Conservation (phyloP, 2,888 invertebrate genomes). For the Toxonevra muliebris region DNA sequence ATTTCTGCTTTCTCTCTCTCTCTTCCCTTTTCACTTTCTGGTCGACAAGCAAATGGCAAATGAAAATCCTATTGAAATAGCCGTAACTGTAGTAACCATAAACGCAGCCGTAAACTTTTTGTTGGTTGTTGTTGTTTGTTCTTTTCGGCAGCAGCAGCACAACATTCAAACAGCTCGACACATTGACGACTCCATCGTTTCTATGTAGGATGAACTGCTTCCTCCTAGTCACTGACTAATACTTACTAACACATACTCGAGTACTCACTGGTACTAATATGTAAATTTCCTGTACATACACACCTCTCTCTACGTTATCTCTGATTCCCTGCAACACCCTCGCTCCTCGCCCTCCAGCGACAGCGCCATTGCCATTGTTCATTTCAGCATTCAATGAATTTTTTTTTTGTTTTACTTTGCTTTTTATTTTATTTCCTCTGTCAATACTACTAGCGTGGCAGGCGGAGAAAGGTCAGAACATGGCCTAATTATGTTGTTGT, state of each 20-base stretch:
- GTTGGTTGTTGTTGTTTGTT: no score
- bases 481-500: slow-evolving; percentile 18
- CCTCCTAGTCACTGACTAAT: background rate
- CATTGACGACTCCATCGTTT: background rate
- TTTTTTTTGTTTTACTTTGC: no score
- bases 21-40: background rate
- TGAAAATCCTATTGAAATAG: no score
- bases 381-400: background rate
- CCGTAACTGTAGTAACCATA: no score
- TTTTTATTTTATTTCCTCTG: slow-evolving; percentile 4
- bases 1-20: background rate
- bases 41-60: no score
- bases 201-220: background rate
- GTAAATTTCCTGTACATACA: background rate
- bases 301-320: no score
- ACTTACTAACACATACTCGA: background rate
- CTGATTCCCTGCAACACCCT: no score
- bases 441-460: slow-evolving; percentile 13
- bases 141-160: no score
- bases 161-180: background rate
- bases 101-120: no score
- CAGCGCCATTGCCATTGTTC: background rate
- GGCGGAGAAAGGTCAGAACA: slow-evolving; percentile 16
- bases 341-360: background rate
- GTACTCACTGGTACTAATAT: background rate